A percentile compares a stretch with the other conserved stretches of the same genome.
phyloP scores from a whole-genome alignment of 2,113 vertebrate species.

The Ictalurus punctatus region DNA sequence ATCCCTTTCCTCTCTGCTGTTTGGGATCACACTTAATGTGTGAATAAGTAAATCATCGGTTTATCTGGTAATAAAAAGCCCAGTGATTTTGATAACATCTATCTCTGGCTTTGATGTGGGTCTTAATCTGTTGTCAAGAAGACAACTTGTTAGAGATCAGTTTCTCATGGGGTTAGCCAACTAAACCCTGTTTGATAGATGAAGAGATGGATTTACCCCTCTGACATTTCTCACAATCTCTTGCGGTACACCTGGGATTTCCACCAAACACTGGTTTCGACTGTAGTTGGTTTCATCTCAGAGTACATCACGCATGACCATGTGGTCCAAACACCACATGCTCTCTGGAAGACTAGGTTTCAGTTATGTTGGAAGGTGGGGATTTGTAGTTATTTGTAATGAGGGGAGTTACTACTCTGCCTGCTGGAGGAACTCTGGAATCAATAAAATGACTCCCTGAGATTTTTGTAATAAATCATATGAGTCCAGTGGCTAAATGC shows the following conservation, averaged over 20 bases:
- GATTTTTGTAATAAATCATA: neutral
- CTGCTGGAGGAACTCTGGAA: neutral
- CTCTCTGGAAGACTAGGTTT: conserved; percentile 45
- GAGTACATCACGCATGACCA: conserved; percentile 41
- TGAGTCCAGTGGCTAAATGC: neutral
- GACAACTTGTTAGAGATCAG: conserved; percentile 44
- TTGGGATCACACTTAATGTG: conserved; percentile 39
- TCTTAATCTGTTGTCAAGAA: conserved; percentile 38
- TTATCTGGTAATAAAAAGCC: conserved; percentile 43
- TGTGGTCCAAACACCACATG: conserved; percentile 29
- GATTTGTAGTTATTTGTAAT: conserved; percentile 32
- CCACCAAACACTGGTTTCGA: conserved; percentile 44
- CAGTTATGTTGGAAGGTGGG: conserved; percentile 43
- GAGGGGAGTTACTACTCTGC: neutral
- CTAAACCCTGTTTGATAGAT: conserved; percentile 41
- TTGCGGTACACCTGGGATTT: conserved; percentile 47
- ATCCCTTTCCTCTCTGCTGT: conserved; percentile 31
- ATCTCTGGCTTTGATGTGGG: conserved; percentile 34
- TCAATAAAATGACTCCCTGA: neutral
- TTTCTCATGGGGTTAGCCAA: conserved; percentile 51
- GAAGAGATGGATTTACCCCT: conserved; percentile 43
- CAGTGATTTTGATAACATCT: conserved; percentile 51
- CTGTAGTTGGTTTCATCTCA: conserved; percentile 36
- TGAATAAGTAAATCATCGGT: conserved; percentile 49
- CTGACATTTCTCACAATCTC: conserved; percentile 46